phyloP scores from a whole-genome alignment of 2,888 invertebrate species.

The Spilosoma lubricipeda region DNA sequence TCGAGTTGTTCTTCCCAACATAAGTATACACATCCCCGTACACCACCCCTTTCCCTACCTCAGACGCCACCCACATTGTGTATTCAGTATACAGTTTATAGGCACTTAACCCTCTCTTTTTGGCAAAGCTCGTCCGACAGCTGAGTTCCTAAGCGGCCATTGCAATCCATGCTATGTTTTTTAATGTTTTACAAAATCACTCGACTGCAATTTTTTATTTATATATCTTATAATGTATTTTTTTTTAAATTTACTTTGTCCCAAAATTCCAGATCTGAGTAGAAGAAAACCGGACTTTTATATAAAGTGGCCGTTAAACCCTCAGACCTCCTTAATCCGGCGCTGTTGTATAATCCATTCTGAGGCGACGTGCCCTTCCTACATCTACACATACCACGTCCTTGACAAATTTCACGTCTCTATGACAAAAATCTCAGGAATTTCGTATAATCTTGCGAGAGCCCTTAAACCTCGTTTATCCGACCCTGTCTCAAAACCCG shows the following conservation, averaged over 20 bases:
- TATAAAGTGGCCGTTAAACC: neutral
- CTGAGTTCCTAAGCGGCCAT: slow-evolving; percentile 31
- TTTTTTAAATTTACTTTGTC: neutral
- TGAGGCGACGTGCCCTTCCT: neutral
- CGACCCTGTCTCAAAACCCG: slow-evolving; percentile 2
- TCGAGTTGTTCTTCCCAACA: slow-evolving; percentile 56
- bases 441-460: neutral
- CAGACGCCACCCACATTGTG: slow-evolving; percentile 55
- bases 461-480: neutral
- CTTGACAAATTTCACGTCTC: neutral
- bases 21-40: slow-evolving; percentile 44
- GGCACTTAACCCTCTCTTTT: slow-evolving; percentile 70
- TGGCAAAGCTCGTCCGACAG: slow-evolving; percentile 57
- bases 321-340: neutral
- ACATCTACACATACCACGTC: neutral
- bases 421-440: neutral
- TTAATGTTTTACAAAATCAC: too few relatives aligned
- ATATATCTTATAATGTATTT: neutral
- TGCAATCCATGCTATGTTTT: slow-evolving; percentile 11
- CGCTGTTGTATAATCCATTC: neutral
- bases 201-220: neutral
- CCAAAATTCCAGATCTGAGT: neutral
- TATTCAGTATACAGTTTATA: slow-evolving; percentile 67
- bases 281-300: neutral
- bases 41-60: slow-evolving; percentile 17